Percentiles rank a stretch among this genome's conserved stretches.
Evolutionary conservation across 2,797 vertebrate genomes (phyloP).

Genomic region (Lycodopsis pacificus): DNA sequence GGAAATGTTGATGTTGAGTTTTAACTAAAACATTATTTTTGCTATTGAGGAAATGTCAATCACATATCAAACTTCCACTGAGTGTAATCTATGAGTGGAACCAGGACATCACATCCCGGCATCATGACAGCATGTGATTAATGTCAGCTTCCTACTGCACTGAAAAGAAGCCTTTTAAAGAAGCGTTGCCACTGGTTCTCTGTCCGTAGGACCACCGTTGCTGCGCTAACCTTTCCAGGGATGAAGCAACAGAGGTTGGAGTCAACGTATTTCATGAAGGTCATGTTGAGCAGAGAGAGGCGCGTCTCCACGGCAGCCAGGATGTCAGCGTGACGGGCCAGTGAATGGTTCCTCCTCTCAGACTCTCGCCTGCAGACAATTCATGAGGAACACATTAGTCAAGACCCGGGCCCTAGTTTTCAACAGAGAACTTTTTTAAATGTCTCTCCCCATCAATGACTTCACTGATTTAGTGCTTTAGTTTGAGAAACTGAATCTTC

Average conservation of each 20-base stretch:
- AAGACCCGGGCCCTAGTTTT: not conserved
- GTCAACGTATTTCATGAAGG: constrained; percentile 99
- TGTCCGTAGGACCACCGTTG: too few species aligned
- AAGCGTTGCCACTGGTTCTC: too few species aligned
- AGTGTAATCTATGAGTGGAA: too few species aligned
- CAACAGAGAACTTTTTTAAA: not conserved
- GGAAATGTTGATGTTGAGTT: too few species aligned
- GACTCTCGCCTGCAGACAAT: constrained; percentile 90
- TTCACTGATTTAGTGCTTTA: not conserved
- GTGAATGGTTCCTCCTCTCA: constrained; percentile 95
- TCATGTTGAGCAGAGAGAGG: constrained; percentile 98
- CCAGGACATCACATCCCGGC: too few species aligned
- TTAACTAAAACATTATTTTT: too few species aligned
- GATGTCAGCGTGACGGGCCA: constrained; percentile 98
- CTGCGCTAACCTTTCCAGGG: constrained; percentile 91
- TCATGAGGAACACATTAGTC: not conserved
- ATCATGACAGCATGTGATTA: too few species aligned
- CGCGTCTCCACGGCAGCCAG: constrained; percentile 97
- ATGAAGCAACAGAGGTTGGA: constrained; percentile 99
- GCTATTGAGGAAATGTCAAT: too few species aligned
- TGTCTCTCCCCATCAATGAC: not conserved
- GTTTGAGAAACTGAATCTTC: not conserved
- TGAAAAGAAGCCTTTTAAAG: too few species aligned
- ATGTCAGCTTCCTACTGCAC: too few species aligned
- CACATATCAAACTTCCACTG: too few species aligned